Base-by-base conservation (phyloP, 2,888 invertebrate genomes). In the Hoplodrina blanda region DNA sequence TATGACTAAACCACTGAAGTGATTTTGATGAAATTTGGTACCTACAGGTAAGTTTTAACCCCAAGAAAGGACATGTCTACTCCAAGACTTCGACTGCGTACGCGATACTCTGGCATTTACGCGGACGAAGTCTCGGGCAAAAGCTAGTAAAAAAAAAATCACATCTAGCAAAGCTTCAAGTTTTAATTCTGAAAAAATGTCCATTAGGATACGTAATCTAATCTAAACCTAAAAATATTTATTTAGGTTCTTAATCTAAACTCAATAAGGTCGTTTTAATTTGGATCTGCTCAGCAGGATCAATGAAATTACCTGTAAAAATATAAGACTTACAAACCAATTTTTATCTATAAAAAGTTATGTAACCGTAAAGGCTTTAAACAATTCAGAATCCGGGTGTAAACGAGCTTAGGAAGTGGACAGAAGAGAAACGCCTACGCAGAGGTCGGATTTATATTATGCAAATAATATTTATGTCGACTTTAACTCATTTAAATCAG, bases 401-500 rank as follows among this genome's bases (percentile, higher is more conserved):
- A 69, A 69, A 74, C 20, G 67, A 81, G 79, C 55, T 65, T 55
- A 66, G 46, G 60, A 72, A 65, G 46, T 10, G 50, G 57, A 60
- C 50, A 55, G 41, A 25, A 78, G 74, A 78, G 79, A 73, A 75
- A 62, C 59, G 41, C 62, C 65, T 49, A 64, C 69, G 52, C 54
- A 65, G 61, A 55, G 68, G 62, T 53, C 46, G 53, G 67, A 64
- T 82, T 73, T 63, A 60, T 61, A 78, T 78, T 79, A 76, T 76
- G 80, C 67, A 80, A 73, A 82, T 82, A 85, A 82, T 83, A 68
- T 60, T 85, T 75, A 73, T 68, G 62, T 74, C 15, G 57, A 69
- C 71, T 70, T 41, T 78, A 83, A 78, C 83, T 75, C 66, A 53
- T 81, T 83, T 81, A 83, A 83, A 85, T 81, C 84, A 71, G 75